These are phyloP conservation scores for Eurois occulta DNA, from an alignment of 2,888 invertebrate genomes.

Conservation along the genomic window DNA sequence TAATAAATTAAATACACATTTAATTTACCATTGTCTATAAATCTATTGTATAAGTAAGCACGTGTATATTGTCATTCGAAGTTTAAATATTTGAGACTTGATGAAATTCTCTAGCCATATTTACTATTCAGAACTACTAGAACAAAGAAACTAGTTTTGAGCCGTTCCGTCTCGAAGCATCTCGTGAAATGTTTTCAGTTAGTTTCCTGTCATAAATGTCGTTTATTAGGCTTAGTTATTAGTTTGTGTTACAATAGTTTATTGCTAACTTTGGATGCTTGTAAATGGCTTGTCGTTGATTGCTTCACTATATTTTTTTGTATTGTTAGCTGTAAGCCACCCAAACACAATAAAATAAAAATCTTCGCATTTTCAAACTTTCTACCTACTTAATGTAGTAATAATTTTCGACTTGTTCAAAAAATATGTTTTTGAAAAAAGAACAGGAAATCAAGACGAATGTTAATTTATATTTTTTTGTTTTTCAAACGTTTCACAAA, in stretches of 20 bases:
- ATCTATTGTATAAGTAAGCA: too few relatives aligned
- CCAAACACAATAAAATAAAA: too few relatives aligned
- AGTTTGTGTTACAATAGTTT: too few relatives aligned
- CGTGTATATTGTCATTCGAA: conserved; percentile 2
- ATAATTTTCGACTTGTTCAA: neutral
- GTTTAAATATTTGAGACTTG: neutral
- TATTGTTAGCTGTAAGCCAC: too few relatives aligned
- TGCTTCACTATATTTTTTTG: too few relatives aligned
- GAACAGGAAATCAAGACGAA: neutral
- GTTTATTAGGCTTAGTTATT: too few relatives aligned
- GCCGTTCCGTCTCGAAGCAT: conserved; percentile 12
- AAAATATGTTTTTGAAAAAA: neutral
- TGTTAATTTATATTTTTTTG: neutral
- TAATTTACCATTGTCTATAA: neutral
- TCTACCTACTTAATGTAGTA: neutral
- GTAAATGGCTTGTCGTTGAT: too few relatives aligned
- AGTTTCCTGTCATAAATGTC: conserved; percentile 28
- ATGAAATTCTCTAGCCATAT: conserved; percentile 28
- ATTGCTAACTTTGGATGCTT: too few relatives aligned
- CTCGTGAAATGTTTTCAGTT: conserved; percentile 23
- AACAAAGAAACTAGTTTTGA: conserved; percentile 39
- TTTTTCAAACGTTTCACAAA: neutral
- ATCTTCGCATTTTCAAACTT: conserved; percentile 33
- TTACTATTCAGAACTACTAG: conserved; percentile 23
- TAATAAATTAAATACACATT: neutral